Conservation (phyloP, 2,888 invertebrate species). For the Lasius fuliginosus region DNA sequence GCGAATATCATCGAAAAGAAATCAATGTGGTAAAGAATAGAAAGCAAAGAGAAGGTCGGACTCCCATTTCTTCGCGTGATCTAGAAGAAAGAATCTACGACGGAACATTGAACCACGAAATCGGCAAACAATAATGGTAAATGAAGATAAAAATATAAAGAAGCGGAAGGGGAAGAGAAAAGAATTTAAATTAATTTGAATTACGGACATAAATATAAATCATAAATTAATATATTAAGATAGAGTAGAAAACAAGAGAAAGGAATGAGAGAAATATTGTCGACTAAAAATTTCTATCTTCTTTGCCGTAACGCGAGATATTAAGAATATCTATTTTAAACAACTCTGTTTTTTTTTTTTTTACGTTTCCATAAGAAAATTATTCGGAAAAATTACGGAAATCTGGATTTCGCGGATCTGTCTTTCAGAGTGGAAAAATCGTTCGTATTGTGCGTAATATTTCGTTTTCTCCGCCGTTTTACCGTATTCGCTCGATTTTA, state of each 20-base stretch:
- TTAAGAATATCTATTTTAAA: neutral
- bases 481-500: neutral
- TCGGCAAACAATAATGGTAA: slow-evolving; percentile 26
- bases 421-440: neutral
- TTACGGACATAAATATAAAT: slow-evolving; percentile 17
- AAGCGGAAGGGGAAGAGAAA: neutral
- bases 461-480: neutral
- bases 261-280: slow-evolving; percentile 9
- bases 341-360: neutral
- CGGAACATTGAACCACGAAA: slow-evolving; percentile 16
- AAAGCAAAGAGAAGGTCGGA: neutral
- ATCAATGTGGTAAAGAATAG: neutral
- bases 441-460: neutral
- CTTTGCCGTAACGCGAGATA: neutral
- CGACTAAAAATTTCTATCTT: neutral
- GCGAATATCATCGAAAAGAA: neutral
- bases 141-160: neutral
- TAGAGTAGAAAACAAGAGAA: slow-evolving; percentile 21
- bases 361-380: neutral
- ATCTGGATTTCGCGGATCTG: neutral
- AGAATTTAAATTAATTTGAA: slow-evolving; percentile 1
- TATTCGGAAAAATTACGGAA: neutral
- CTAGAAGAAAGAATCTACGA: neutral
- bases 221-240: neutral
- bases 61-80: neutral